A percentile compares a stretch with the other conserved stretches of the same genome.
Evolutionary conservation across 1,140 invertebrate genomes (phyloP).

Genomic region (Nebria ingens): DNA sequence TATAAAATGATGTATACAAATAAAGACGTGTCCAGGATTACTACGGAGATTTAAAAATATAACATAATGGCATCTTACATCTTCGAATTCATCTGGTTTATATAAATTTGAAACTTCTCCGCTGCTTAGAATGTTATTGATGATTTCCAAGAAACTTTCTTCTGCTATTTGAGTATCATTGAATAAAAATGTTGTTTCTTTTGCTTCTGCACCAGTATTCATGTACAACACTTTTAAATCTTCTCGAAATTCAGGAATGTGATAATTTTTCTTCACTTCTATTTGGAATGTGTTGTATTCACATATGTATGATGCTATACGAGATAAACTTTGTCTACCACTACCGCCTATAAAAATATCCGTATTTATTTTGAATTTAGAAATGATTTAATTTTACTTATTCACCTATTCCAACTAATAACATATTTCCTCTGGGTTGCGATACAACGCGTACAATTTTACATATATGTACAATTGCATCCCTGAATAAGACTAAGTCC

Average conservation of each 20-base stretch:
- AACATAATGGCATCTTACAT: conserved; percentile 32
- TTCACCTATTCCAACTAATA: conserved; percentile 68
- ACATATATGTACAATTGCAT: conserved; percentile 74
- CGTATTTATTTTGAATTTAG: not conserved
- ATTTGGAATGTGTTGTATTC: conserved; percentile 68
- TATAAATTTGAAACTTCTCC: conserved; percentile 77
- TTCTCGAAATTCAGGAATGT: conserved; percentile 65
- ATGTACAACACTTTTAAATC: conserved; percentile 70
- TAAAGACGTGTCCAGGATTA: too few relatives aligned
- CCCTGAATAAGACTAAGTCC: conserved; percentile 71
- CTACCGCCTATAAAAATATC: conserved; percentile 68
- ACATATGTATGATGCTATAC: conserved; percentile 67
- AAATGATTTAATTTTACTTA: conserved; percentile 3
- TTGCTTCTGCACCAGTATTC: conserved; percentile 59
- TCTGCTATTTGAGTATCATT: conserved; percentile 72
- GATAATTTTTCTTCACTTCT: conserved; percentile 65
- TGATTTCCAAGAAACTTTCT: conserved; percentile 74
- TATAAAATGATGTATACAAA: too few relatives aligned
- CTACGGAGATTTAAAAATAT: conserved; percentile 10
- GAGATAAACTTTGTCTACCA: conserved; percentile 66
- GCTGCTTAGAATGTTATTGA: conserved; percentile 77
- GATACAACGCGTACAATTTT: conserved; percentile 72
- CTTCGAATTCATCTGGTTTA: conserved; percentile 75
- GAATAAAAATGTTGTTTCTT: conserved; percentile 68
- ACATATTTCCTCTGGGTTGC: conserved; percentile 69